Conservation (phyloP, 2,888 invertebrate genomes). For the Onchidella celtica region DNA sequence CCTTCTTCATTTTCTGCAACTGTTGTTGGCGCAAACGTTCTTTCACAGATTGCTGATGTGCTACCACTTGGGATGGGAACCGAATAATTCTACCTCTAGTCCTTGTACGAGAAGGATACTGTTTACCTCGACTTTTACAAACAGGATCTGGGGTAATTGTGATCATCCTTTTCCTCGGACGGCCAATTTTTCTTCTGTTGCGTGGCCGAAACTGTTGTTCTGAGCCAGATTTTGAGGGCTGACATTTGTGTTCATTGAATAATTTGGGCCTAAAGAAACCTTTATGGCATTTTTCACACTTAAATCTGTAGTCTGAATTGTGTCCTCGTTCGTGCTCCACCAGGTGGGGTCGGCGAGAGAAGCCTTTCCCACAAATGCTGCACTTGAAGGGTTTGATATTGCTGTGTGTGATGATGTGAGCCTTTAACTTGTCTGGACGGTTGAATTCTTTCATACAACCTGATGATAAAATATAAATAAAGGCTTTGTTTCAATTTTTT, state of each 20-base stretch:
- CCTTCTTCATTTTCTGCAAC: conserved; percentile 1
- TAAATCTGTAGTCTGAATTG: conserved; percentile 70
- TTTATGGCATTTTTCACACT: conserved; percentile 73
- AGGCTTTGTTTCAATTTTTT: no score
- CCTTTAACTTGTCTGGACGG: conserved; percentile 84
- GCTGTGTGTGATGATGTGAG: conserved; percentile 85
- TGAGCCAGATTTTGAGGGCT: conserved; percentile 59
- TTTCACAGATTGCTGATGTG: conserved; percentile 15
- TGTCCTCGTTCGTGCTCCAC: conserved; percentile 78
- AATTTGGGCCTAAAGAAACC: conserved; percentile 75
- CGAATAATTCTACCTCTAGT: conserved; percentile 7
- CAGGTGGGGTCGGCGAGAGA: conserved; percentile 78
- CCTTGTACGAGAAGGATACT: conserved; percentile 39
- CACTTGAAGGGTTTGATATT: conserved; percentile 79
- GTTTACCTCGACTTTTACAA: conserved; percentile 45
- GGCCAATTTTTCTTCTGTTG: conserved; percentile 67
- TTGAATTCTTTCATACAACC: conserved; percentile 86
- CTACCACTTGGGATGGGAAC: conserved; percentile 2
- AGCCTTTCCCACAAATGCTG: conserved; percentile 77
- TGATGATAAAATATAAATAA: conserved; percentile 55
- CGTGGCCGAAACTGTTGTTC: conserved; percentile 65
- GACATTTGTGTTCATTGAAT: conserved; percentile 75
- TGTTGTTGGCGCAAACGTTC: conserved; percentile 13
- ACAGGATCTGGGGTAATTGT: conserved; percentile 43
- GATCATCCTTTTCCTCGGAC: conserved; percentile 68